Base-by-base conservation (phyloP, 2,888 invertebrate genomes). In the Drosophila infuscata region DNA sequence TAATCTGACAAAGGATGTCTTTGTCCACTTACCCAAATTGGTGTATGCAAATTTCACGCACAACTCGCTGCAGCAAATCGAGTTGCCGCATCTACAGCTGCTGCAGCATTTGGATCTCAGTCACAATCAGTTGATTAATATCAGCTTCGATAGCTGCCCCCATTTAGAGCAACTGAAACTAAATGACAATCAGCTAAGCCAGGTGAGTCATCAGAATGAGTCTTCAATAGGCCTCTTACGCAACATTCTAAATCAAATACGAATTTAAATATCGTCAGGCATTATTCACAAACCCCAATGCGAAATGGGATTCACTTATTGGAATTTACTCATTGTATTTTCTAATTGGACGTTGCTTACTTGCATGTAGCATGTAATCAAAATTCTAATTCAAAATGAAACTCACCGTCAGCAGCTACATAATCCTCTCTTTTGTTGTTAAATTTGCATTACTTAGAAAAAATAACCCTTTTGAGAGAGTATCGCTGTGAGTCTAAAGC, bases 11-110 rank as follows among this genome's bases (percentile, higher is more conserved):
- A 79, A 70, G 25, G 76, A 79, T 17, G 67, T 83, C 36, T 70
- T 91, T 56, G 69, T 53, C 36, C 80, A 79, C 48, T 68, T 93
- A 17, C 68, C 53, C 5, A 77, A 86, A 43, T 38, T 93, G 66
- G 79, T 83, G 70, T 72, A 76, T 62, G 89, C 85, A 0, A 92
- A 92, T 74, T 90, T 93, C 48, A 88, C 92, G 3, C 70, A 91
- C 38, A 93, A 93, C 62, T 36, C 72, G 0, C 57, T 93, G 30
- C 57, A 54, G 38, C 58, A 59, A 0, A 64, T 92, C 8, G 82
- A 91, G 35, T 76, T 92, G 66, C 75, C 78, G 0, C 25, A 69
- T 6, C 79, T 91, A 65, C 58, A 65, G 12, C 64, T 81, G 35
- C 67, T 93, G 56, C 80, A 83, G 56, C 54, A 77, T 11, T 73